Evolutionary conservation across 2,797 vertebrate species (phyloP).

Genomic region (Gobio occitaniae): DNA sequence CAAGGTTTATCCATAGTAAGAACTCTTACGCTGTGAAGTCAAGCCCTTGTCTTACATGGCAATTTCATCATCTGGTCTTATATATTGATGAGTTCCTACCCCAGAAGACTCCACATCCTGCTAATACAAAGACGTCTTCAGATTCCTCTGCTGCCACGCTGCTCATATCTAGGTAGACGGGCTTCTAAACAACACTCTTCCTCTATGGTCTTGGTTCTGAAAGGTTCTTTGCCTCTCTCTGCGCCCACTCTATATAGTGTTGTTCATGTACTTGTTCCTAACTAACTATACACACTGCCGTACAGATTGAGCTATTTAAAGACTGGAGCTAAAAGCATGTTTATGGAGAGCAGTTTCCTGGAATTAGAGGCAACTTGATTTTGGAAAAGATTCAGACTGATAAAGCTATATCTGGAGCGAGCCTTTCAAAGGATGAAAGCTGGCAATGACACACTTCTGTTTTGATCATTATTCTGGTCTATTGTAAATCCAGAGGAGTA

Average conservation of each 20-base stretch:
- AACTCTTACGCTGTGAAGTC: conserved; percentile 39
- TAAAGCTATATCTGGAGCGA: background rate
- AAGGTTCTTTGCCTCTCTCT: background rate
- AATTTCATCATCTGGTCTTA: conserved; percentile 76
- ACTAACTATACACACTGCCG: conserved; percentile 15
- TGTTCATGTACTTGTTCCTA: conserved; percentile 17
- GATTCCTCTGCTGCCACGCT: conserved; percentile 39
- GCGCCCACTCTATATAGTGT: background rate
- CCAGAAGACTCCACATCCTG: conserved; percentile 43
- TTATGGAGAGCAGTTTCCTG: conserved; percentile 10
- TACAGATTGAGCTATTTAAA: conserved; percentile 45
- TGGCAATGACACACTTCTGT: conserved; percentile 18
- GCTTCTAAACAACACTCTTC: conserved; percentile 33
- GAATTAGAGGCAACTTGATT: conserved; percentile 29
- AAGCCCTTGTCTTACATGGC: conserved; percentile 69
- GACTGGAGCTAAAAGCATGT: conserved; percentile 13
- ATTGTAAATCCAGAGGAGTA: conserved; percentile 15
- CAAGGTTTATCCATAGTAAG: background rate
- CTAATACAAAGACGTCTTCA: conserved; percentile 52
- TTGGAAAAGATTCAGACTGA: conserved; percentile 31
- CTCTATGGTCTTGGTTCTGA: conserved; percentile 36
- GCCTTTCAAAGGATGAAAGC: conserved; percentile 33
- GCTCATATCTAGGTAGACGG: conserved; percentile 42
- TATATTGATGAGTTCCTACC: conserved; percentile 54
- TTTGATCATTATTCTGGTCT: conserved; percentile 25